Evolutionary conservation across 2,797 vertebrate genomes (phyloP).

Genomic region (Lycodopsis pacificus): DNA sequence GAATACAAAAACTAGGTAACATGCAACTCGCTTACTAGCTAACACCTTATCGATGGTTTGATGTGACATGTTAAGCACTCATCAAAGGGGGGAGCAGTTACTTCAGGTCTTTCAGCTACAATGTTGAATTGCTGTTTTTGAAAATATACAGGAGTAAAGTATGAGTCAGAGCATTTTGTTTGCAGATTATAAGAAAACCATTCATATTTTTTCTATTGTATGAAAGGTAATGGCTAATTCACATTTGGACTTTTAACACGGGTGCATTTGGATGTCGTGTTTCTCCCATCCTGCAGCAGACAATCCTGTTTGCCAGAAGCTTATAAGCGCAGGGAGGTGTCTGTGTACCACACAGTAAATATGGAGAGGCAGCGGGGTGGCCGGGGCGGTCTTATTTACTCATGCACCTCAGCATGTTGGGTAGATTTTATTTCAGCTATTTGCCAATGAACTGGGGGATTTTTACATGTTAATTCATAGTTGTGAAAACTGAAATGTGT

Average conservation of each 20-base stretch:
- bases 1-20: not conserved
- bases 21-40: not conserved
- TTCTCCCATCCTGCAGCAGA: conserved; percentile 34
- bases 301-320: conserved; percentile 63
- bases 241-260: not conserved
- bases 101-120: not conserved
- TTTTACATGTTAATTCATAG: conserved; percentile 20
- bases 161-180: not conserved
- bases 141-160: not conserved
- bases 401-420: conserved; percentile 54
- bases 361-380: conserved; percentile 14
- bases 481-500: not conserved
- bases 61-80: not conserved
- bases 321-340: conserved; percentile 48
- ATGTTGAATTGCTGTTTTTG: not conserved
- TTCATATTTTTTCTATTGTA: not conserved
- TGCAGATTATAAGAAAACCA: not conserved
- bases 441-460: conserved; percentile 26
- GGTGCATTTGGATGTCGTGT: conserved; percentile 10
- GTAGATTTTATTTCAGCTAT: conserved; percentile 47
- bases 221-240: not conserved
- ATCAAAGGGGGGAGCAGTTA: not conserved
- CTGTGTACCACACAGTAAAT: conserved; percentile 57
- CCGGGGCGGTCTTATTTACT: conserved; percentile 40
- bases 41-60: not conserved